Percentiles rank a stretch among this genome's conserved stretches.
Conservation (phyloP, 2,888 invertebrate genomes). For the Amiota minor region DNA sequence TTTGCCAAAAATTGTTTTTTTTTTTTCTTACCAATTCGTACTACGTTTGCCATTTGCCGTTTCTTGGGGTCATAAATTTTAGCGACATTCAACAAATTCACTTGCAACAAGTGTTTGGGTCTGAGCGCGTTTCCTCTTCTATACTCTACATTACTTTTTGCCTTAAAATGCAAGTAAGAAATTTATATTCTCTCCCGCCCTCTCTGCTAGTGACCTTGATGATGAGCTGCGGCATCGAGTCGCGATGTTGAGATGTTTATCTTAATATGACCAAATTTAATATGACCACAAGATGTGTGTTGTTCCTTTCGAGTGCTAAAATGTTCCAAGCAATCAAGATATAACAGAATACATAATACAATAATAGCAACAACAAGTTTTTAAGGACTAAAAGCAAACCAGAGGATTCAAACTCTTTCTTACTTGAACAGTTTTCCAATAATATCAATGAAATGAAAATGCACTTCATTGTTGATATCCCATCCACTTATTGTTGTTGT, state of each 20-base stretch:
- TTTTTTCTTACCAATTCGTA: constrained; percentile 16
- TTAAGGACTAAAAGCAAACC: constrained; percentile 20
- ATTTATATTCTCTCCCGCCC: no score
- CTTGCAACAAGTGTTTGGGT: constrained; percentile 70
- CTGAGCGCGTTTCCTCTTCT: constrained; percentile 12
- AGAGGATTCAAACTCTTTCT: background rate
- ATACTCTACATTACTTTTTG: constrained; percentile 36
- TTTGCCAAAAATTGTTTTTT: constrained; percentile 40
- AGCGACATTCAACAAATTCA: constrained; percentile 72
- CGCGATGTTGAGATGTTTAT: constrained; percentile 41
- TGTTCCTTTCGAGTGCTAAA: no score
- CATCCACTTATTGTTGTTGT: background rate
- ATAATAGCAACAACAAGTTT: background rate
- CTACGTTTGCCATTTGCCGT: no score
- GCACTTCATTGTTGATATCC: constrained; percentile 64
- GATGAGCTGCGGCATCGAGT: no score
- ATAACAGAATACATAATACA: no score
- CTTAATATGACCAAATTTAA: constrained; percentile 46
- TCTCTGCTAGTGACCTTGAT: no score
- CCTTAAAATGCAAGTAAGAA: constrained; percentile 35
- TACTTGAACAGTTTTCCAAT: constrained; percentile 62
- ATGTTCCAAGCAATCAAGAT: no score
- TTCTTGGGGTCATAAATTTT: constrained; percentile 68
- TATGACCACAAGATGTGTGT: constrained; percentile 29
- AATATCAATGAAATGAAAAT: constrained; percentile 64